Evolutionary conservation across 2,113 vertebrate genomes (phyloP).

Genomic region (Protobothrops mucrosquamatus): DNA sequence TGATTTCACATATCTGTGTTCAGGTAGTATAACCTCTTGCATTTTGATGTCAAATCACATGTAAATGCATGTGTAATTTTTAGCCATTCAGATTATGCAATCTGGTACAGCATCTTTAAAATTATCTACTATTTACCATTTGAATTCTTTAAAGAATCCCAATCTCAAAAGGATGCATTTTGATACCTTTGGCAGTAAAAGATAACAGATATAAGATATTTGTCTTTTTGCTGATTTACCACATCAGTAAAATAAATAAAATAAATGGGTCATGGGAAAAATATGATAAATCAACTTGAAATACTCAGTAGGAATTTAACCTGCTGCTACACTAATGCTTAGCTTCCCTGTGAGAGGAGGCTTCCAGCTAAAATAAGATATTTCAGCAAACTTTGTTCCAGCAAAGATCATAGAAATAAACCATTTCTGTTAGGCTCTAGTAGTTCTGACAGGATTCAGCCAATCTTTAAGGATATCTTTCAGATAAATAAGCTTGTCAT

Average conservation of each 20-base stretch:
- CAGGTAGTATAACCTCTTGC: neutral
- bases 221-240: slow-evolving; percentile 42
- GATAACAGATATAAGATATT: slow-evolving; percentile 45
- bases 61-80: neutral
- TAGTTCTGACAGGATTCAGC: slow-evolving; percentile 32
- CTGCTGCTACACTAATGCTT: slow-evolving; percentile 40
- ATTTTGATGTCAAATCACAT: neutral
- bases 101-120: neutral
- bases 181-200: slow-evolving; percentile 20
- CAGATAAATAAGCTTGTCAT: slow-evolving; percentile 45
- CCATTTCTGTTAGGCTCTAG: slow-evolving; percentile 38
- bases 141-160: slow-evolving; percentile 32
- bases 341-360: slow-evolving; percentile 34
- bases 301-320: slow-evolving; percentile 39
- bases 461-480: slow-evolving; percentile 46
- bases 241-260: slow-evolving; percentile 19
- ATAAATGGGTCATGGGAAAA: slow-evolving; percentile 38
- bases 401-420: slow-evolving; percentile 46
- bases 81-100: neutral
- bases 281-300: slow-evolving; percentile 51
- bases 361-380: slow-evolving; percentile 23
- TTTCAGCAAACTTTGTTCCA: slow-evolving; percentile 44
- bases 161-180: slow-evolving; percentile 16
- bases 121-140: slow-evolving; percentile 5
- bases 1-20: neutral